Percentiles rank a stretch among this genome's conserved stretches.
Evolutionary conservation across 2,888 invertebrate species (phyloP).

Genomic region (Eudasyphora cyanicolor): DNA sequence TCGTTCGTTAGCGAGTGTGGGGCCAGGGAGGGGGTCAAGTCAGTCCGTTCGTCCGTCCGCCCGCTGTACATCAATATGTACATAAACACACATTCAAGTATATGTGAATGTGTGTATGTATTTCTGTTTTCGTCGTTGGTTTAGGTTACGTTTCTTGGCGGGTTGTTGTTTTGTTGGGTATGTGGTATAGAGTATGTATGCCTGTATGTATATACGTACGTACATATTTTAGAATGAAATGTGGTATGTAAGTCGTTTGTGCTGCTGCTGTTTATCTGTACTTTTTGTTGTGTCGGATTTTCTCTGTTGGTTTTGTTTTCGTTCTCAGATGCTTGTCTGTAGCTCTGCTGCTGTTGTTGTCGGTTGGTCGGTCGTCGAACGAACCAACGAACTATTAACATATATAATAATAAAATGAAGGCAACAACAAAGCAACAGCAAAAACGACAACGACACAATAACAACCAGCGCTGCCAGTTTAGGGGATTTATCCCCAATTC

Average conservation of each 20-base stretch:
- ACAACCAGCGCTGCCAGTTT: too few species aligned
- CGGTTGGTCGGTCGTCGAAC: constrained; percentile 50
- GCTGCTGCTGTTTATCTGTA: constrained; percentile 57
- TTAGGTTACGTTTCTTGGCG: constrained; percentile 54
- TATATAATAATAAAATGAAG: constrained; percentile 65
- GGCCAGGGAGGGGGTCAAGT: not conserved
- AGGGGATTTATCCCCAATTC: too few species aligned
- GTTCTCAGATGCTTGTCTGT: constrained; percentile 51
- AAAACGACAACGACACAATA: constrained; percentile 60
- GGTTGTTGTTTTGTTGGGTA: constrained; percentile 33
- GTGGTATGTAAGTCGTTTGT: constrained; percentile 18
- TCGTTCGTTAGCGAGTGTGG: not conserved
- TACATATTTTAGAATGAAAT: constrained; percentile 22
- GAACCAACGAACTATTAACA: constrained; percentile 68
- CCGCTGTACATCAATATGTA: too few species aligned
- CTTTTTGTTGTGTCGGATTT: constrained; percentile 35
- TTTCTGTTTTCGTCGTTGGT: constrained; percentile 47
- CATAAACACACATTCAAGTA: too few species aligned
- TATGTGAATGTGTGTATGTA: constrained; percentile 16
- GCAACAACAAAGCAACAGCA: constrained; percentile 52
- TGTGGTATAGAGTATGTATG: constrained; percentile 1
- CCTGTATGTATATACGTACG: not conserved
- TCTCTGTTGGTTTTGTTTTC: constrained; percentile 61
- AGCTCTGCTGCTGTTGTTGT: constrained; percentile 50
- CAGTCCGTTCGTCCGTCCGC: too few species aligned